Evolutionary conservation across 2,113 vertebrate species (phyloP).

Genomic region (Pristiophorus japonicus): DNA sequence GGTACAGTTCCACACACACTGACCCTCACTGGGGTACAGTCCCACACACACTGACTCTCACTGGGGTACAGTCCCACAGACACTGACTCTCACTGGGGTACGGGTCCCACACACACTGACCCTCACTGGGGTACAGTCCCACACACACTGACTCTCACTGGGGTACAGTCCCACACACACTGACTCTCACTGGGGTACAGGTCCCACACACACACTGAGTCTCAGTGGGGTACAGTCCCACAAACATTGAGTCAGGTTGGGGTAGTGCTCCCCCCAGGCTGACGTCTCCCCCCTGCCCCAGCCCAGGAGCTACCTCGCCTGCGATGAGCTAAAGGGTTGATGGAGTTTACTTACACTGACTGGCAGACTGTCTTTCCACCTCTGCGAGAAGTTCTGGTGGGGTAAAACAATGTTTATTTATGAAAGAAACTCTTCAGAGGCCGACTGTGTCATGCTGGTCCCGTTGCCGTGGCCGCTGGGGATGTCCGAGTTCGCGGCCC

Average conservation of each 20-base stretch:
- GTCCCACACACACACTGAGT: not conserved
- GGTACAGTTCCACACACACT: not conserved
- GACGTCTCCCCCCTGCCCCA: not conserved
- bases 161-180: not conserved
- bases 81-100: not conserved
- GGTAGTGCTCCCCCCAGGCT: not conserved
- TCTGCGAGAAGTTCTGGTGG: conserved; percentile 19
- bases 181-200: not conserved
- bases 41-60: not conserved
- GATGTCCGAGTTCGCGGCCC: not conserved
- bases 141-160: not conserved
- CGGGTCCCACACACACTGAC: not conserved
- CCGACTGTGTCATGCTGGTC: not conserved
- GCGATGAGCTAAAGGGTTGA: not conserved
- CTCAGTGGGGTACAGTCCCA: not conserved
- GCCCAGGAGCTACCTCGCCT: not conserved
- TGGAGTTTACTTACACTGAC: conserved; percentile 29
- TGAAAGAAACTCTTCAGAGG: not conserved
- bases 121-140: not conserved
- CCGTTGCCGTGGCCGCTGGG: not conserved
- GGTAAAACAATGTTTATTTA: conserved; percentile 29
- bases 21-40: not conserved
- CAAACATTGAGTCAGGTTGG: not conserved
- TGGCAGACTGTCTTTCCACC: not conserved
- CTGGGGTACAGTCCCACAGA: not conserved